Base-by-base conservation (phyloP, 2,888 invertebrate genomes). In the Lysandra coridon region DNA sequence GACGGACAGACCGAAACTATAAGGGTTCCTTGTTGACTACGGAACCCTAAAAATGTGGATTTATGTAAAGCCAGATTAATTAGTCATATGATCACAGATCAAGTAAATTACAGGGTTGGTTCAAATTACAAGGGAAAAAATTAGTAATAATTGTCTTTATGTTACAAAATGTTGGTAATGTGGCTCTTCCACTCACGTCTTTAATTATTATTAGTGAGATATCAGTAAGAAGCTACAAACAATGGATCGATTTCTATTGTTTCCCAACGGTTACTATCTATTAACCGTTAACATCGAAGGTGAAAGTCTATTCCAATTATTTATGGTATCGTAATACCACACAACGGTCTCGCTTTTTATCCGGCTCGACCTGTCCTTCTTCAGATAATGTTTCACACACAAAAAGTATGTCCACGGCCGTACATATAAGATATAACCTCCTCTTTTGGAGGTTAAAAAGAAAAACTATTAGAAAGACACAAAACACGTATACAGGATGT, bases 191-290 rank as follows among this genome's bases (percentile, higher is more conserved):
- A 44, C 44, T 10, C 44, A 49, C 49, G 10, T 49, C 10, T 49
- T 49, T 33, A 33, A 33, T 17, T 33, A 37, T 33, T 14, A 33
- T 7, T 14, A 64, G 33, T 69, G 53, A 69, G 33, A 12, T 23
- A 3, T n/a, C 23, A 23, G 23, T 30, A 69, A 69, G 69, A 69
- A 69, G 64, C 64, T 33, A 30, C 30, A 69, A 33, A 69, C 69
- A 69, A 69, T 69, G 33, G 69, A 37, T 76, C 33, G 76, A 76
- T 53, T 76, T 49, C 53, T 75, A 57, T 76, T 76, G 76, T 76
- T 76, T 76, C 14, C 53, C 74, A 12, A 74, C 23, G 17, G 76
- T 76, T 5, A 17, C 14, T 53, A 6, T 76, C 76, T 49, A 75
- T 44, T 44, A 53, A 33, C 69, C 69, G 69, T 14, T 69, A 69